Percentiles rank a stretch among this genome's conserved stretches.
Conservation (phyloP, 2,888 invertebrate species). For the Pedicia rivosa region DNA sequence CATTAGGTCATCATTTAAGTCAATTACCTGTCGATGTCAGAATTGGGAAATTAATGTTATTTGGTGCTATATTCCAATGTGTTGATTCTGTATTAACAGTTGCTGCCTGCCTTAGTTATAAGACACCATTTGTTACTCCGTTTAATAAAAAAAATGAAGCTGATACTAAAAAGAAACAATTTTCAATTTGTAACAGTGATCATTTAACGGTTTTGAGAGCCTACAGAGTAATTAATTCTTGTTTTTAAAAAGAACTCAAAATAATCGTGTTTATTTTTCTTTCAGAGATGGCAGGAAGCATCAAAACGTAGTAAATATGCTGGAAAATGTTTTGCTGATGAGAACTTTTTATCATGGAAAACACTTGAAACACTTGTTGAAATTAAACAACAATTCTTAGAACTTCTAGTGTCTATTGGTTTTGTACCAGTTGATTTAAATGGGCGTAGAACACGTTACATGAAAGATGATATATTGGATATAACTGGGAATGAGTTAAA, state of each 20-base stretch:
- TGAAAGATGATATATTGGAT: conserved; percentile 45
- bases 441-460: conserved; percentile 29
- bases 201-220: conserved; percentile 75
- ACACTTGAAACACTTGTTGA: conserved; percentile 73
- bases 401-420: conserved; percentile 58
- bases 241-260: background rate
- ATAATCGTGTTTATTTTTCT: conserved; percentile 10
- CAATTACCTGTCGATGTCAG: conserved; percentile 80
- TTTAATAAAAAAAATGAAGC: conserved; percentile 56
- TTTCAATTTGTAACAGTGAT: conserved; percentile 69
- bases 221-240: conserved; percentile 44
- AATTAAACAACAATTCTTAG: conserved; percentile 68
- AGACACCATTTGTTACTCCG: conserved; percentile 61
- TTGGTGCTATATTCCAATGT: conserved; percentile 82
- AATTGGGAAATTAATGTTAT: conserved; percentile 83
- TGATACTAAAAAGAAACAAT: conserved; percentile 54
- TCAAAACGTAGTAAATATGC: conserved; percentile 49
- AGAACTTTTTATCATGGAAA: conserved; percentile 68
- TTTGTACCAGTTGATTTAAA: conserved; percentile 56
- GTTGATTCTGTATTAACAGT: conserved; percentile 85
- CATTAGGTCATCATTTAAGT: conserved; percentile 74
- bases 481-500: conserved; percentile 49
- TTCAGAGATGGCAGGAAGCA: conserved; percentile 64
- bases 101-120: conserved; percentile 67
- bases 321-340: conserved; percentile 62